Evolutionary conservation across 2,113 vertebrate species (phyloP).

Genomic region (Syngnathus scovelli): DNA sequence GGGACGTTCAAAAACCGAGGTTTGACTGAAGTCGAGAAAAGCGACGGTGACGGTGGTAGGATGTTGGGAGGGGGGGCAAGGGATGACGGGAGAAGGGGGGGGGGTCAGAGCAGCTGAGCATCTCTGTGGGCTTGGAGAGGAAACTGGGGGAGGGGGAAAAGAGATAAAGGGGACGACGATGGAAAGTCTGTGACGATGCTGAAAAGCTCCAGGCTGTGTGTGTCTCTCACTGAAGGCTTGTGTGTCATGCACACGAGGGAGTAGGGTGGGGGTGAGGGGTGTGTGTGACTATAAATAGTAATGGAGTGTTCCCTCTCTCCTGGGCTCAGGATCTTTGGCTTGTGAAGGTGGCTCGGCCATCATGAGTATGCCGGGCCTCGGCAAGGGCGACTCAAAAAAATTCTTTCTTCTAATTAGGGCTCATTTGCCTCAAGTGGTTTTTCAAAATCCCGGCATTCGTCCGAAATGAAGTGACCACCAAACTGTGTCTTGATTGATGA

Average conservation of each 20-base stretch:
- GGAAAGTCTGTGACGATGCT: background rate
- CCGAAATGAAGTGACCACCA: too few relatives aligned
- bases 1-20: too few relatives aligned
- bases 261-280: background rate
- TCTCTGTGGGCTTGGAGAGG: background rate
- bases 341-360: background rate
- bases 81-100: background rate
- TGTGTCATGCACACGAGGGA: background rate
- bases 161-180: background rate
- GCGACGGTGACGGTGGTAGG: background rate
- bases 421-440: too few relatives aligned
- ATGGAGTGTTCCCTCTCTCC: background rate
- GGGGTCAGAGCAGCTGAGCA: background rate
- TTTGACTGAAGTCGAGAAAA: background rate
- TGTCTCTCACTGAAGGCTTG: background rate
- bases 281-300: background rate
- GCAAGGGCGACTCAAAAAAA: background rate
- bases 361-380: background rate
- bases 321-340: background rate
- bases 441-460: too few relatives aligned
- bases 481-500: too few relatives aligned
- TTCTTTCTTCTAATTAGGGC: too few relatives aligned
- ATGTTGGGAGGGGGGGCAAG: background rate
- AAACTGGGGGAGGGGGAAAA: background rate
- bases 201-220: conserved; percentile 9